A percentile compares a stretch with the other conserved stretches of the same genome.
phyloP scores from a whole-genome alignment of 2,888 invertebrate species.

The Melieria omissa region DNA sequence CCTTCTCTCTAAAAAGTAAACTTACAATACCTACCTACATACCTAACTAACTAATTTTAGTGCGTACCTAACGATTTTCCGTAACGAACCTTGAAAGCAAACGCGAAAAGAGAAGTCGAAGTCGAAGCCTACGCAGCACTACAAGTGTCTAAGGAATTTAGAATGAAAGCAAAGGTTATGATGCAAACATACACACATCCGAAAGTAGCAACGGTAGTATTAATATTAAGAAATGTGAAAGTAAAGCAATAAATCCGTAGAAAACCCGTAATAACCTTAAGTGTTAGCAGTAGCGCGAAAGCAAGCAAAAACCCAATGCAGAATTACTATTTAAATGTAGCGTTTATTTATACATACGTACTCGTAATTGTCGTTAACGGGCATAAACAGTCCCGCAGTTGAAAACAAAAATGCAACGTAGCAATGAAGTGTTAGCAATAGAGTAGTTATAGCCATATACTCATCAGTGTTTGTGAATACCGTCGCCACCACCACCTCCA shows the following conservation, averaged over 20 bases:
- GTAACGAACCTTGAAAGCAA: slow-evolving; percentile 9
- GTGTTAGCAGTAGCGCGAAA: background rate
- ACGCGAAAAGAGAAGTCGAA: background rate
- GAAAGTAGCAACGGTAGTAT: background rate
- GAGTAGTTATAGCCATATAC: slow-evolving; percentile 34
- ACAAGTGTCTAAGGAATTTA: background rate
- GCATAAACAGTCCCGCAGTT: slow-evolving; percentile 42
- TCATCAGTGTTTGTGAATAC: slow-evolving; percentile 39
- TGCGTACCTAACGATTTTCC: slow-evolving; percentile 11
- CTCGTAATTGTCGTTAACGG: slow-evolving; percentile 43
- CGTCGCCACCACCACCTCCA: slow-evolving; percentile 33
- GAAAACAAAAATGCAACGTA: slow-evolving; percentile 32
- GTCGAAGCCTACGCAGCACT: slow-evolving; percentile 19
- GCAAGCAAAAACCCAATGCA: slow-evolving; percentile 12
- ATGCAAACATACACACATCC: too few relatives aligned
- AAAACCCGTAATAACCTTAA: slow-evolving; percentile 17
- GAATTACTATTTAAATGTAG: slow-evolving; percentile 43
- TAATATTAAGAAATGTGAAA: slow-evolving; percentile 26
- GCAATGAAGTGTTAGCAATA: slow-evolving; percentile 39
- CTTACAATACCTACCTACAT: slow-evolving; percentile 7
- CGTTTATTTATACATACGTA: slow-evolving; percentile 40
- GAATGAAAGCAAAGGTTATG: background rate
- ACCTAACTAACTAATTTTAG: slow-evolving; percentile 21
- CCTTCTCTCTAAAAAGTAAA: too few relatives aligned
- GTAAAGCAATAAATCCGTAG: slow-evolving; percentile 35